Evolutionary conservation across 2,888 invertebrate genomes (phyloP).

Genomic region (Antitype chi): DNA sequence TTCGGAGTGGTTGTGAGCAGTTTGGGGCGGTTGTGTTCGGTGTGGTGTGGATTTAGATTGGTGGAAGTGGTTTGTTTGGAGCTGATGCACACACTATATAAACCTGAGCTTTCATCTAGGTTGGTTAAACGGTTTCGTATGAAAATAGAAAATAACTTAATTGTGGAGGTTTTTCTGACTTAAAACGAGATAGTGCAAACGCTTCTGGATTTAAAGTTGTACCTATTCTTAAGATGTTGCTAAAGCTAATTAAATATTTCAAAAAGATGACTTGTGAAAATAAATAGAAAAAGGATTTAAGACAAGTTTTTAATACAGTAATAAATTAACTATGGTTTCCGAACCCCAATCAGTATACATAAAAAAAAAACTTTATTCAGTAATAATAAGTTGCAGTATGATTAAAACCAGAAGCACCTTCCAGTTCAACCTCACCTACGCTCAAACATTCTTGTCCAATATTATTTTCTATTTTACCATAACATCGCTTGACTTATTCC

Average conservation of each 20-base stretch:
- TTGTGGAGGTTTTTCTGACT: too few species aligned
- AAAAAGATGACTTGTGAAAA: too few species aligned
- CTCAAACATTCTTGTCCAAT: slow-evolving; percentile 46
- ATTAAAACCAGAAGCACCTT: neutral
- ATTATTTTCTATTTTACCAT: slow-evolving; percentile 70
- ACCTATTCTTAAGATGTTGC: neutral
- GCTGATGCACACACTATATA: neutral
- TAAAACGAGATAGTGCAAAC: too few species aligned
- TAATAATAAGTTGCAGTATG: neutral
- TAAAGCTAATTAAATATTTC: too few species aligned
- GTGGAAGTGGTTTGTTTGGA: slow-evolving; percentile 8
- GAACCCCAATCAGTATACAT: too few species aligned
- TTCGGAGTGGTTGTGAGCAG: slow-evolving; percentile 38
- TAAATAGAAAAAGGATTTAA: neutral
- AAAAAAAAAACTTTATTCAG: neutral
- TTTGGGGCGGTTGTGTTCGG: slow-evolving; percentile 26
- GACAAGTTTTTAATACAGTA: too few species aligned
- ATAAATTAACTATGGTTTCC: too few species aligned
- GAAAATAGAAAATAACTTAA: too few species aligned
- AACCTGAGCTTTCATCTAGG: neutral
- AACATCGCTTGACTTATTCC: slow-evolving; percentile 65
- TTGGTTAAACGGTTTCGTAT: too few species aligned
- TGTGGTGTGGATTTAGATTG: slow-evolving; percentile 15
- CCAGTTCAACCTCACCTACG: slow-evolving; percentile 10
- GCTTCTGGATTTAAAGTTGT: too few species aligned